These are phyloP conservation scores for Sepioteuthis lessoniana DNA, from an alignment of 2,888 invertebrate genomes.

Conservation along the genomic window DNA sequence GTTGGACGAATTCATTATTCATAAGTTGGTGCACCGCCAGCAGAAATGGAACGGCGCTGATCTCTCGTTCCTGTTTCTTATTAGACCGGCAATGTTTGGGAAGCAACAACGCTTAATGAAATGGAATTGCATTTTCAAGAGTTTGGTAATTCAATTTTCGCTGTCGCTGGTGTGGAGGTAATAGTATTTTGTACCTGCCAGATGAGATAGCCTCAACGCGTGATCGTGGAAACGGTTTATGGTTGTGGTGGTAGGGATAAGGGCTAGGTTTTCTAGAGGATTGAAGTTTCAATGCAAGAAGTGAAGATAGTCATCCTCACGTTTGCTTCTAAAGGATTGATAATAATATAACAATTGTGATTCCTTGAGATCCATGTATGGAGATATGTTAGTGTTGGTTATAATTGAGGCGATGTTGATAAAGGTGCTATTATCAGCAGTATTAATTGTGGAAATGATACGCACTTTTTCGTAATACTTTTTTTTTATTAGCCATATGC, in stretches of 20 bases:
- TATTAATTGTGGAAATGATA: too few species aligned
- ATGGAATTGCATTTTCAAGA: constrained; percentile 47
- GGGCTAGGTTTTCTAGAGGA: too few species aligned
- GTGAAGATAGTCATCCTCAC: neutral
- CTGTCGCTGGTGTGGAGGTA: constrained; percentile 40
- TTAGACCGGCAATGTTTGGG: constrained; percentile 37
- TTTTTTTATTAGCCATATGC: too few species aligned
- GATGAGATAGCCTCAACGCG: constrained; percentile 23
- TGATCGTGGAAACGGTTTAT: constrained; percentile 33
- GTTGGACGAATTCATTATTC: constrained; percentile 46
- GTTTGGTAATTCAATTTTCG: constrained; percentile 42
- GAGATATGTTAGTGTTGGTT: neutral
- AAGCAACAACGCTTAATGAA: constrained; percentile 47
- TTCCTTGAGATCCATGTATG: neutral
- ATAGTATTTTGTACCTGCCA: constrained; percentile 43
- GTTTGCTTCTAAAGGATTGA: neutral
- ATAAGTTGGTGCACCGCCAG: constrained; percentile 46
- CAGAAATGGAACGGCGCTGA: constrained; percentile 45
- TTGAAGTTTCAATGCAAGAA: neutral
- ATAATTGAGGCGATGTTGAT: neutral
- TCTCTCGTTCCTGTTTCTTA: constrained; percentile 36
- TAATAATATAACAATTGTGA: constrained; percentile 1
- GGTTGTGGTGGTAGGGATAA: neutral
- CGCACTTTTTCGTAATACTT: too few species aligned
- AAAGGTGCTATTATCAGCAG: too few species aligned